These are phyloP conservation scores for Chalcosyrphus nemorum DNA, from an alignment of 2,888 invertebrate species.

Conservation along the genomic window DNA sequence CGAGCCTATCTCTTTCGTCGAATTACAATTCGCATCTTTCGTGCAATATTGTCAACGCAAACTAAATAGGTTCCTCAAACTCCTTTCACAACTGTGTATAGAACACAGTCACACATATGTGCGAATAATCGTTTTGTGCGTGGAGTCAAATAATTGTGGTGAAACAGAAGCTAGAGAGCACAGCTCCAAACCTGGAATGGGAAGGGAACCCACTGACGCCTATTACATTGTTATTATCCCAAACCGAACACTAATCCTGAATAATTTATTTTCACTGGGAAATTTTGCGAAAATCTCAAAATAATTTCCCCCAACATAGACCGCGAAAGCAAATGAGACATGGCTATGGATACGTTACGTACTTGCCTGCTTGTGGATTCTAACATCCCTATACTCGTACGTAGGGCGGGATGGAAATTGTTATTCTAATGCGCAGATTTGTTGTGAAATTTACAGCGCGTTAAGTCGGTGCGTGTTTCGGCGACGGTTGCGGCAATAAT, in stretches of 20 bases:
- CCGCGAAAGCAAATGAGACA: constrained; percentile 56
- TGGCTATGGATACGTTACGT: constrained; percentile 19
- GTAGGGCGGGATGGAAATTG: constrained; percentile 22
- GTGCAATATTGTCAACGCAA: constrained; percentile 42
- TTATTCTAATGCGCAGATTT: constrained; percentile 62
- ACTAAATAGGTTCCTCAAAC: constrained; percentile 27
- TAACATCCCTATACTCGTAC: not conserved
- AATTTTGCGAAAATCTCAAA: constrained; percentile 56
- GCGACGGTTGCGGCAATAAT: not conserved
- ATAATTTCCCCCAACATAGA: constrained; percentile 43
- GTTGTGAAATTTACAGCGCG: constrained; percentile 57
- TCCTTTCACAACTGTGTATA: not conserved
- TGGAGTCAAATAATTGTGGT: constrained; percentile 52
- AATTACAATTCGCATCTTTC: constrained; percentile 33
- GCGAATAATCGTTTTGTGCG: not conserved
- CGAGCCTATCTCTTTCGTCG: constrained; percentile 26
- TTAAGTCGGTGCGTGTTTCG: constrained; percentile 53
- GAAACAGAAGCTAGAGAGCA: constrained; percentile 22
- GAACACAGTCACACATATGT: constrained; percentile 8
- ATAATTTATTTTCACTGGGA: constrained; percentile 61
- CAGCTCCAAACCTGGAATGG: constrained; percentile 9
- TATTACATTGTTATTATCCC: constrained; percentile 65
- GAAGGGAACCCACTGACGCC: constrained; percentile 51
- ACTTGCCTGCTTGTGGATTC: not conserved
- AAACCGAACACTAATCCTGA: constrained; percentile 68